phyloP scores from a whole-genome alignment of 1,140 invertebrate genomes.

The Orchesella cincta region DNA sequence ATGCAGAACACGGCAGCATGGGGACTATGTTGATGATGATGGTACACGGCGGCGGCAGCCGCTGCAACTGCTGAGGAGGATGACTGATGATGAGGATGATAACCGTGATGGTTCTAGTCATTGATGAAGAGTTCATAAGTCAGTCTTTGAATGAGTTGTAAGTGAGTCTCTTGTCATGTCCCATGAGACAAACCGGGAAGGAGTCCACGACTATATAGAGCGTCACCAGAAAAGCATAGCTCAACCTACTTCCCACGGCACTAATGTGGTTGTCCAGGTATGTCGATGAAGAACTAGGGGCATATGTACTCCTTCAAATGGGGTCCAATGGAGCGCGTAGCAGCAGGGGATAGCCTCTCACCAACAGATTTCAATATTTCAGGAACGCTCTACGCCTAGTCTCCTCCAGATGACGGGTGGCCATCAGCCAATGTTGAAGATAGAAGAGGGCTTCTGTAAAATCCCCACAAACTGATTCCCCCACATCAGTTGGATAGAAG shows the following conservation, averaged over 20 bases:
- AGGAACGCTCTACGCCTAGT: conserved; percentile 97
- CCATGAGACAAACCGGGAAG: conserved; percentile 97
- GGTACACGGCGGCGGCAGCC: too few species aligned
- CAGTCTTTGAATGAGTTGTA: conserved; percentile 49
- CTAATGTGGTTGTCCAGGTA: conserved; percentile 98
- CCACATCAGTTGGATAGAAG: conserved; percentile 94
- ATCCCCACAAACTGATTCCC: conserved; percentile 97
- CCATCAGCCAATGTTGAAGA: conserved; percentile 89
- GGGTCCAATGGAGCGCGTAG: conserved; percentile 51
- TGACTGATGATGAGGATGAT: too few species aligned
- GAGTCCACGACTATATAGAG: conserved; percentile 93
- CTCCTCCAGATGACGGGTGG: conserved; percentile 94
- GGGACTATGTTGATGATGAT: too few species aligned
- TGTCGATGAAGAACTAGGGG: conserved; percentile 98
- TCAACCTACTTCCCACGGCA: conserved; percentile 67
- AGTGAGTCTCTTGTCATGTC: too few species aligned
- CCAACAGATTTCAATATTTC: conserved; percentile 96
- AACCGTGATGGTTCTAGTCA: too few species aligned
- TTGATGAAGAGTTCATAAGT: conserved; percentile 45
- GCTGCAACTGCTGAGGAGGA: too few species aligned
- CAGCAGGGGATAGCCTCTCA: conserved; percentile 55
- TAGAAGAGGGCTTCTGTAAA: conserved; percentile 93
- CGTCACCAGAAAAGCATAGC: too few species aligned
- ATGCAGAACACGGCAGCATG: too few species aligned
- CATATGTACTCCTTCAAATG: conserved; percentile 99